These are phyloP conservation scores for Ceramica pisi DNA, from an alignment of 2,888 invertebrate genomes.

Conservation along the genomic window DNA sequence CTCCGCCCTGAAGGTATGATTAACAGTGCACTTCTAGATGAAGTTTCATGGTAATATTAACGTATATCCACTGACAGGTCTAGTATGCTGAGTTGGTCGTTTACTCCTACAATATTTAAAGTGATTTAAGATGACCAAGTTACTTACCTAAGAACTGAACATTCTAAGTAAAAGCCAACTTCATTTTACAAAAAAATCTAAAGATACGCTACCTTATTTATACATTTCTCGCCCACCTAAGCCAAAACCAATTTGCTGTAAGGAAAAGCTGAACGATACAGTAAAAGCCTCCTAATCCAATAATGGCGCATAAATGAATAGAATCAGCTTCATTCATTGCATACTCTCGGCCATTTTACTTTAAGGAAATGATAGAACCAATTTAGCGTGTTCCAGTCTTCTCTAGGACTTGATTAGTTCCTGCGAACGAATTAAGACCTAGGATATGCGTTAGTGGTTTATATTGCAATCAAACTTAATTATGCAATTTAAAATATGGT, in stretches of 20 bases:
- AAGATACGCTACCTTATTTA: not conserved
- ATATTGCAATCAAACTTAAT: constrained; percentile 19
- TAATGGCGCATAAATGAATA: constrained; percentile 34
- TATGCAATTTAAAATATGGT: constrained; percentile 33
- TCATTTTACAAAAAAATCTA: not conserved
- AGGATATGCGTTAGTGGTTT: constrained; percentile 46
- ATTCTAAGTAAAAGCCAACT: not conserved
- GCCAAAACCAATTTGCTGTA: constrained; percentile 11
- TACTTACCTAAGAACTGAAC: not conserved
- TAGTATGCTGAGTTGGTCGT: too few species aligned
- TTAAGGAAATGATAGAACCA: constrained; percentile 43
- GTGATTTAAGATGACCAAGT: not conserved
- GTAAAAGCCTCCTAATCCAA: constrained; percentile 29
- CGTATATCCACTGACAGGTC: too few species aligned
- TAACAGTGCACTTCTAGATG: too few species aligned
- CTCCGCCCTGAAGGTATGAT: too few species aligned
- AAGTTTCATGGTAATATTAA: too few species aligned
- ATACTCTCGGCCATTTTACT: constrained; percentile 42
- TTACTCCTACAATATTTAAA: not conserved
- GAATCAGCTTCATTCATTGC: constrained; percentile 36
- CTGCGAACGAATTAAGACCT: constrained; percentile 32
- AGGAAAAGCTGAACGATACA: constrained; percentile 1
- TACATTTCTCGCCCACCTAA: constrained; percentile 8
- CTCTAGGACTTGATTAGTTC: constrained; percentile 51
- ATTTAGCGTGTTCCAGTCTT: constrained; percentile 49